These are phyloP conservation scores for Willisornis vidua DNA, from an alignment of 2,113 vertebrate genomes.

Conservation along the genomic window DNA sequence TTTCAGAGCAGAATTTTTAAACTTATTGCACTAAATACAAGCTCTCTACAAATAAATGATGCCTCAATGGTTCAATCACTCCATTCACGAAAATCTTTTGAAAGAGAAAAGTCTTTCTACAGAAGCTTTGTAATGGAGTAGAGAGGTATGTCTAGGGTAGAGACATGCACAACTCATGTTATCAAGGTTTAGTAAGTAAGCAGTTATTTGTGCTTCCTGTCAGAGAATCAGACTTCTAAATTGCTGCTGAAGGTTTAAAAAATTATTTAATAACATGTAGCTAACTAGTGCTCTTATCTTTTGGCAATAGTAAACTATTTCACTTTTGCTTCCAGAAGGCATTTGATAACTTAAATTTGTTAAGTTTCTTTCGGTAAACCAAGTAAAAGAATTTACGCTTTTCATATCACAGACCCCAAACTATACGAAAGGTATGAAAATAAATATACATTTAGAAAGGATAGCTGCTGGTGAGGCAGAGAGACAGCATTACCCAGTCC, in stretches of 20 bases:
- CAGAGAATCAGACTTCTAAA: slow-evolving; percentile 70
- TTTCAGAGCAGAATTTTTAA: slow-evolving; percentile 85
- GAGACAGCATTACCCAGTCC: neutral
- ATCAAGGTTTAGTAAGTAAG: slow-evolving; percentile 57
- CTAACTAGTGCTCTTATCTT: slow-evolving; percentile 71
- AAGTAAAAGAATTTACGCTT: neutral
- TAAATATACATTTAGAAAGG: neutral
- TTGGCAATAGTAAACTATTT: slow-evolving; percentile 70
- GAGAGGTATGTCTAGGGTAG: slow-evolving; percentile 22
- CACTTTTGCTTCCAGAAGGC: slow-evolving; percentile 72
- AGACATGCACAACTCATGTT: slow-evolving; percentile 33
- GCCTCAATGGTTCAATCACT: slow-evolving; percentile 75
- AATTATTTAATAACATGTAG: slow-evolving; percentile 11
- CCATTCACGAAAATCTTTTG: slow-evolving; percentile 71
- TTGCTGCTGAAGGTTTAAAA: slow-evolving; percentile 56
- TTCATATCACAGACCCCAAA: neutral
- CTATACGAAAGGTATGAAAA: neutral
- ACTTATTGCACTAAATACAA: slow-evolving; percentile 83
- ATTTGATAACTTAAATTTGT: slow-evolving; percentile 61
- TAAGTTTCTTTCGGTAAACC: slow-evolving; percentile 67
- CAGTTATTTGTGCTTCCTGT: slow-evolving; percentile 78
- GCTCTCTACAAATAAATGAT: slow-evolving; percentile 73
- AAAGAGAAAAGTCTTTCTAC: slow-evolving; percentile 70
- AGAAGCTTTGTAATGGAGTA: slow-evolving; percentile 57
- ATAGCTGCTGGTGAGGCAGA: neutral